Evolutionary conservation across 2,113 vertebrate species (phyloP).

Genomic region (Siniperca knerii): DNA sequence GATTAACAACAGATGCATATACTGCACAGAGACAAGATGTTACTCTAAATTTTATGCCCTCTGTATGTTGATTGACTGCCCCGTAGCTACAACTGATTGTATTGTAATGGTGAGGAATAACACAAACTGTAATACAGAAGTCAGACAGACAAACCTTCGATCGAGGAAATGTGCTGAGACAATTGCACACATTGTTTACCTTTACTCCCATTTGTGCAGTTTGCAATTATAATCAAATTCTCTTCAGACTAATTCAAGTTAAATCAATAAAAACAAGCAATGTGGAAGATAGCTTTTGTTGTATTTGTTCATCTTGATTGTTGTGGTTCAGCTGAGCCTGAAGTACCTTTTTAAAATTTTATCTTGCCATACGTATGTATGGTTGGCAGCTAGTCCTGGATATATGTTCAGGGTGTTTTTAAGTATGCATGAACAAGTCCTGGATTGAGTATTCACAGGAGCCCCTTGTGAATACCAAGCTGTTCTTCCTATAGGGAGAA

Average conservation of each 20-base stretch:
- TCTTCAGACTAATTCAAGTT: neutral
- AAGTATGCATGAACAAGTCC: conserved; percentile 12
- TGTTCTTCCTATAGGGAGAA: neutral
- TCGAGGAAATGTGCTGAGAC: neutral
- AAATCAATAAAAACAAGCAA: neutral
- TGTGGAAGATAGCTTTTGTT: neutral
- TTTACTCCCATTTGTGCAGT: neutral
- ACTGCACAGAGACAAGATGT: neutral
- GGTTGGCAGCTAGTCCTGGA: neutral
- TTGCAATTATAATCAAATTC: neutral
- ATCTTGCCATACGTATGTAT: neutral
- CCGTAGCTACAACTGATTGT: neutral
- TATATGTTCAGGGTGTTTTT: neutral
- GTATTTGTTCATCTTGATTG: neutral
- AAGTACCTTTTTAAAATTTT: neutral
- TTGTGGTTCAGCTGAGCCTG: neutral
- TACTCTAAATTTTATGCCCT: neutral
- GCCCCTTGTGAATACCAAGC: conserved; percentile 2
- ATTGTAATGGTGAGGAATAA: neutral
- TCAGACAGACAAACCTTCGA: neutral
- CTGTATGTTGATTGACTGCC: neutral
- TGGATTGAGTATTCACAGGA: conserved; percentile 4
- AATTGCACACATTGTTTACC: neutral
- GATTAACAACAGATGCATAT: neutral
- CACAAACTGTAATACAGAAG: neutral